Evolutionary conservation across 1,140 invertebrate species (phyloP).

Genomic region (Bombus turneri): DNA sequence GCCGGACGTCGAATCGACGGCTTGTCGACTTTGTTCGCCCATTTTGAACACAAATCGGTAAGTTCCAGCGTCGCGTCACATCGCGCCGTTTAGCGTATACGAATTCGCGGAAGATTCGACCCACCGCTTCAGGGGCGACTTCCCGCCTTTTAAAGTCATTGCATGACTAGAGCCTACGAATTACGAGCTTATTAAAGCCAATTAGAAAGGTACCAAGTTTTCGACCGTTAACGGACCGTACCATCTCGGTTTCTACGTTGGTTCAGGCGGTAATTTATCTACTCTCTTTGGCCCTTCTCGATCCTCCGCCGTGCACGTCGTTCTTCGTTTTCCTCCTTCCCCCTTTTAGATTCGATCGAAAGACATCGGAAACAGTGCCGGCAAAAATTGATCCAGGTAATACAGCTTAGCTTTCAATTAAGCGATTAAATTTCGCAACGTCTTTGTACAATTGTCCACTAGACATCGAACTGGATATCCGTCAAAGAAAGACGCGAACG

Average conservation of each 20-base stretch:
- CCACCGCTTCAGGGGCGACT: conserved; percentile 6
- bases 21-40: conserved; percentile 36
- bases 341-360: background rate
- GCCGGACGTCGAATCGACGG: conserved; percentile 63
- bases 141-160: conserved; percentile 73
- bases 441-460: background rate
- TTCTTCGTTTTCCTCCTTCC: too few relatives aligned
- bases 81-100: conserved; percentile 68
- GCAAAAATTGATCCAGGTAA: background rate
- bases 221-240: conserved; percentile 59
- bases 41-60: conserved; percentile 66
- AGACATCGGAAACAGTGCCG: too few relatives aligned
- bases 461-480: background rate
- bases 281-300: background rate
- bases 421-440: background rate
- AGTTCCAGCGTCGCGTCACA: conserved; percentile 31
- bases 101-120: conserved; percentile 49
- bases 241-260: conserved; percentile 50
- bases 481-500: conserved; percentile 16
- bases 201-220: conserved; percentile 76
- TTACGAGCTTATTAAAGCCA: conserved; percentile 77
- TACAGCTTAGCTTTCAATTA: too few relatives aligned
- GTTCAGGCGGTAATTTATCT: conserved; percentile 41
- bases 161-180: conserved; percentile 75
- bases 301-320: background rate